These are phyloP conservation scores for Leptopilina myrica DNA, from an alignment of 2,888 invertebrate species.

Conservation along the genomic window DNA sequence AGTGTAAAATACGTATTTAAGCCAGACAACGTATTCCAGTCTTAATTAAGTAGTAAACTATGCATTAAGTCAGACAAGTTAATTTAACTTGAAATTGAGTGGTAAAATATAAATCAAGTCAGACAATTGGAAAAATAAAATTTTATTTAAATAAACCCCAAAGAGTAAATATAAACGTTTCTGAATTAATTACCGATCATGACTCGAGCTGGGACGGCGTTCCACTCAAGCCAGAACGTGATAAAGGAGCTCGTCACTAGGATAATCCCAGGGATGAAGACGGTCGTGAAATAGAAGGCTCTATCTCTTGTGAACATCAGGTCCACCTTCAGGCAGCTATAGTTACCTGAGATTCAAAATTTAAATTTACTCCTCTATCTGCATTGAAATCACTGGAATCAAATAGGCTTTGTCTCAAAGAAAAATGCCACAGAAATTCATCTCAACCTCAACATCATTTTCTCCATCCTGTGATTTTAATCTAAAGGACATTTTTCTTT, in stretches of 20 bases:
- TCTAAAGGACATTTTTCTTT: background rate
- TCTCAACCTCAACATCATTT: background rate
- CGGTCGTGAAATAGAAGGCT: slow-evolving; percentile 97
- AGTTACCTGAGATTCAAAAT: slow-evolving; percentile 84
- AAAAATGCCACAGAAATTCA: slow-evolving; percentile 12
- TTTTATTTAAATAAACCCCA: too few relatives aligned
- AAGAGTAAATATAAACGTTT: background rate
- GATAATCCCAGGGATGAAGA: slow-evolving; percentile 97
- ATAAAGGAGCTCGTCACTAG: slow-evolving; percentile 98
- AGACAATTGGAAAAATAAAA: too few relatives aligned
- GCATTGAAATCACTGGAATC: background rate
- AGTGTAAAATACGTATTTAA: too few relatives aligned
- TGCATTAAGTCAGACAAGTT: too few relatives aligned
- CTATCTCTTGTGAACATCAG: slow-evolving; percentile 96
- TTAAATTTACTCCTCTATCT: slow-evolving; percentile 43
- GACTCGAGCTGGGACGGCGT: slow-evolving; percentile 96
- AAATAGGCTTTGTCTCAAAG: background rate
- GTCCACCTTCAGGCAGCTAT: slow-evolving; percentile 96
- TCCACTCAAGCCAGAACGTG: slow-evolving; percentile 98
- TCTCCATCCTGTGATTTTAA: background rate
- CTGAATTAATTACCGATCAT: slow-evolving; percentile 87
- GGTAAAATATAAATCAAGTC: too few relatives aligned
- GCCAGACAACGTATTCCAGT: too few relatives aligned
- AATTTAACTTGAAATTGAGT: too few relatives aligned
- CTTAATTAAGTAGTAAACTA: too few relatives aligned